Conservation (phyloP, 2,113 vertebrate species). For the Drymodes brunneopygia region DNA sequence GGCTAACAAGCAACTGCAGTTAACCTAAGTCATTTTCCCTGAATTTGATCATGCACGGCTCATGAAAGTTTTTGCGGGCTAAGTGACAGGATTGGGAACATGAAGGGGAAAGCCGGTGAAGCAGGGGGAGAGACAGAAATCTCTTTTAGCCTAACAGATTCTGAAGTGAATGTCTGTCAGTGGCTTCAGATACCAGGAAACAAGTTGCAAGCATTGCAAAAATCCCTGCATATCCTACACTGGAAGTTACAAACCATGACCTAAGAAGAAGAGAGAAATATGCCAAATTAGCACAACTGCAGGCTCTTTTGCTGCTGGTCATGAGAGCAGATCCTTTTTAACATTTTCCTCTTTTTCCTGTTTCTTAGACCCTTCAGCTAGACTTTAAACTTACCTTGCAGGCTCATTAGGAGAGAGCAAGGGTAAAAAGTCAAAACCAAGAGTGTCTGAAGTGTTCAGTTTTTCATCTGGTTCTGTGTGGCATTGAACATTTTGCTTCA, state of each 20-base stretch:
- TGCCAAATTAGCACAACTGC: not conserved
- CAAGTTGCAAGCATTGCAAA: rapidly evolving
- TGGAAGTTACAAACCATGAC: not conserved
- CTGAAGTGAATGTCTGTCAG: not conserved
- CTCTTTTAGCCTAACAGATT: not conserved
- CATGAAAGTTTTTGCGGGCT: not conserved
- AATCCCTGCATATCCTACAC: not conserved
- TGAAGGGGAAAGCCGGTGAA: not conserved
- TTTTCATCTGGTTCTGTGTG: not conserved
- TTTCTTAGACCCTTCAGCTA: not conserved
- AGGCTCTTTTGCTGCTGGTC: not conserved
- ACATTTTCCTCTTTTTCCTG: not conserved
- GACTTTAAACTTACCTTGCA: not conserved
- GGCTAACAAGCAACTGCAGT: not conserved
- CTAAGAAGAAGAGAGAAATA: not conserved
- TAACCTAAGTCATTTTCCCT: not conserved
- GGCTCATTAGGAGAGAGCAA: not conserved
- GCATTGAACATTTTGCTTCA: not conserved
- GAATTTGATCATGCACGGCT: not conserved
- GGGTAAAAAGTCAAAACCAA: not conserved
- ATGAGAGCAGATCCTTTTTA: not conserved
- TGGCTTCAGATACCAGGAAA: not conserved
- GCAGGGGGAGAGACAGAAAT: not conserved
- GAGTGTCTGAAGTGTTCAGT: not conserved
- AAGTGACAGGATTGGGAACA: not conserved